phyloP scores from a whole-genome alignment of 2,888 invertebrate species.

The Suillia variegata region DNA sequence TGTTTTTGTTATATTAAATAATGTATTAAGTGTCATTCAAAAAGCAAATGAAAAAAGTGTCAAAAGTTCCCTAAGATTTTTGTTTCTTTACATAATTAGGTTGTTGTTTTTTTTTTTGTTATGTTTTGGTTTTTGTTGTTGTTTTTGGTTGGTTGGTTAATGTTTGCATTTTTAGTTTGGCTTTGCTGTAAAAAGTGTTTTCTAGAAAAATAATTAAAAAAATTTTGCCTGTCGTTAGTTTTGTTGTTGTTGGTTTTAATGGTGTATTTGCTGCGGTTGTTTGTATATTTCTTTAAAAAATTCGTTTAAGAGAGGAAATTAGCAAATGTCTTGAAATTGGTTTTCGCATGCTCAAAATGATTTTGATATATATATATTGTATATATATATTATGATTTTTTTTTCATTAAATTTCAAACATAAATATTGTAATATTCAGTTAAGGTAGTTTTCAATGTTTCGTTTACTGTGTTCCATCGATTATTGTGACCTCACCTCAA shows the following conservation, averaged over 20 bases:
- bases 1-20: conserved; percentile 23
- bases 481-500: too few relatives aligned
- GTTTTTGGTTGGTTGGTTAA: neutral
- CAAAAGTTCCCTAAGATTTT: conserved; percentile 43
- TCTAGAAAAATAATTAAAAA: neutral
- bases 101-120: conserved; percentile 8
- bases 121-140: neutral
- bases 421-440: too few relatives aligned
- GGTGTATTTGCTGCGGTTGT: neutral
- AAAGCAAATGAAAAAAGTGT: conserved; percentile 19
- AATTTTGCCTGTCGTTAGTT: too few relatives aligned
- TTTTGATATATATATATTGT: conserved; percentile 10
- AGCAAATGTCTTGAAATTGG: too few relatives aligned
- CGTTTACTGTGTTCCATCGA: too few relatives aligned
- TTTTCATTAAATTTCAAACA: too few relatives aligned
- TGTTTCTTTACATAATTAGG: too few relatives aligned
- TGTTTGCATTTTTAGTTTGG: neutral
- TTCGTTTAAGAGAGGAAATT: conserved; percentile 20
- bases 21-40: conserved; percentile 15
- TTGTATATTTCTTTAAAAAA: conserved; percentile 8
- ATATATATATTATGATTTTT: neutral
- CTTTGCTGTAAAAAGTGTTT: neutral
- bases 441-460: too few relatives aligned
- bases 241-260: too few relatives aligned
- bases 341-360: too few relatives aligned